These are phyloP conservation scores for Babylonia areolata DNA, from an alignment of 1,140 invertebrate species.

Conservation along the genomic window DNA sequence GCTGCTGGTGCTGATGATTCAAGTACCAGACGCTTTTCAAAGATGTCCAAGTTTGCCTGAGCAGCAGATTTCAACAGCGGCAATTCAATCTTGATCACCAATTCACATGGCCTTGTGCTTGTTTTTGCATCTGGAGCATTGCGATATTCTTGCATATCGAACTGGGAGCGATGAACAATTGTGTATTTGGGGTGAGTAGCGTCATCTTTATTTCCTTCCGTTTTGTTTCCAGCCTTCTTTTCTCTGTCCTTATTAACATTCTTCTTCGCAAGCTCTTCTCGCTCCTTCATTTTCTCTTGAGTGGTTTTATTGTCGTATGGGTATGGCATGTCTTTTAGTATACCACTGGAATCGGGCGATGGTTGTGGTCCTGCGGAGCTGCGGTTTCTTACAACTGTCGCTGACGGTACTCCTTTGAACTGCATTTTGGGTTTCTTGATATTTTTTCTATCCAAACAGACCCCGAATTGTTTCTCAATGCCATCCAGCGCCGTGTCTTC, in stretches of 20 bases:
- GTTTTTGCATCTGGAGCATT: conserved; percentile 81
- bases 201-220: conserved; percentile 47
- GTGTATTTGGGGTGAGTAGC: conserved; percentile 84
- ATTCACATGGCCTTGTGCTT: conserved; percentile 84
- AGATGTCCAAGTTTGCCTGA: conserved; percentile 88
- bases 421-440: conserved; percentile 87
- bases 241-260: too few species aligned
- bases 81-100: conserved; percentile 88
- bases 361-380: conserved; percentile 35
- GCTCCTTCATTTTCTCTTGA: conserved; percentile 63
- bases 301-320: conserved; percentile 70
- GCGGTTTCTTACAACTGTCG: conserved; percentile 86
- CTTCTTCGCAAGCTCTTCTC: conserved; percentile 56
- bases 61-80: conserved; percentile 86
- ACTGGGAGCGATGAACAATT: conserved; percentile 86
- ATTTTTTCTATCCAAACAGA: conserved; percentile 88
- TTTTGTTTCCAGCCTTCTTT: background rate
- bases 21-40: conserved; percentile 83
- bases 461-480: conserved; percentile 86
- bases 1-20: conserved; percentile 86
- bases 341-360: conserved; percentile 52
- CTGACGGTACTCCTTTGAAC: conserved; percentile 86
- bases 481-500: conserved; percentile 90
- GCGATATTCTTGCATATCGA: conserved; percentile 90
- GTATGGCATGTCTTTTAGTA: conserved; percentile 70